Base-by-base conservation (phyloP, 2,113 vertebrate genomes). In the Labeo catla region DNA sequence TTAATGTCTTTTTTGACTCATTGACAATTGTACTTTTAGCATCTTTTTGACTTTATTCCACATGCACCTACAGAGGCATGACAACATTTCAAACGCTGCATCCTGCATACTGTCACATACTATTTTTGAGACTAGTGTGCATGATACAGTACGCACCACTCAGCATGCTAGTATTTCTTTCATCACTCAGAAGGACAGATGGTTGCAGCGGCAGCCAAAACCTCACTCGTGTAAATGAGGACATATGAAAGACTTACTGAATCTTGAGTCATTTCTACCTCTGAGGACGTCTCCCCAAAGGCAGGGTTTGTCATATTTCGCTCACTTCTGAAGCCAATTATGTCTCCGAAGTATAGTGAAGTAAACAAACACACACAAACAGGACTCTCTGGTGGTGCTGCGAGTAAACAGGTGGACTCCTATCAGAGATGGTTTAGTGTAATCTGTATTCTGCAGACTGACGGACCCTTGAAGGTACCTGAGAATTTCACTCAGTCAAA, bases 391-490 rank as follows among this genome's bases (percentile, higher is more conserved):
- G 21, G 5, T 72, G 73, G 52, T 13, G 54, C 84, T 89, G 16
- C 6, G 61, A 28, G 66, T 87, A 70, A 76, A 82, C 61, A 73
- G 70, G 70, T 84, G 36, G 9, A 63, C n/a, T 12, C 34, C 54
- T 34, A 83, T 70, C 65, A 81, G 61, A 54, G 63, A 36, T 76
- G 43, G 79, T 89, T 87, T 68, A 78, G 15, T 19, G 72, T 81
- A 73, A 84, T 91, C 87, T 84, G 85, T 88, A 87, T 89, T 89
- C 86, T 16, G 8, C 47, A 84, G 76, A 86, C 57, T 72, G 76
- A 86, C 57, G 66, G 28, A 39, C 52, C 47, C 85, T 82, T 79
- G 72, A 88, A 88, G 63, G 66, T 72, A 76, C 57, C 80, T 86
- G 77, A 49, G 84, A 86, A 84, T 87, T 76, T 72, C n/a, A 83